Conservation (phyloP, 1,140 invertebrate genomes). For the Chelonus insularis region DNA sequence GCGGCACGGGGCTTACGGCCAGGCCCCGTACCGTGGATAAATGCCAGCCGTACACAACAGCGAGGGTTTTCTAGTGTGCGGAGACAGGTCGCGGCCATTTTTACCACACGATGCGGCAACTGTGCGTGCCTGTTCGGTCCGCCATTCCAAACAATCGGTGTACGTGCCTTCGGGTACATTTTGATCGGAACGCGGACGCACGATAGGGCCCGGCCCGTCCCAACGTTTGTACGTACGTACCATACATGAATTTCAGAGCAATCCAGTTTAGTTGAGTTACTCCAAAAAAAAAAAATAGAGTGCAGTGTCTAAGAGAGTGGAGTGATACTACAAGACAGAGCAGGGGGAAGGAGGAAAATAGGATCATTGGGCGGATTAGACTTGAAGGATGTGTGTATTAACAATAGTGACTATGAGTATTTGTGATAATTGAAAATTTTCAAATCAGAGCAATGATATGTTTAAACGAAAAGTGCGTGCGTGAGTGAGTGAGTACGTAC, state of each 20-base stretch:
- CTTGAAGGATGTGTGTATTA: neutral
- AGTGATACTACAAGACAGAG: too few species aligned
- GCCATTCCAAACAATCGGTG: conserved; percentile 70
- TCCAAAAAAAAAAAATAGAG: too few species aligned
- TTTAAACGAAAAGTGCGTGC: conserved; percentile 30
- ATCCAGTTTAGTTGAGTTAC: too few species aligned
- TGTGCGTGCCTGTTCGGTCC: conserved; percentile 65
- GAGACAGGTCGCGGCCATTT: conserved; percentile 65
- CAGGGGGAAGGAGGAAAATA: too few species aligned
- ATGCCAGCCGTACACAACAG: conserved; percentile 1
- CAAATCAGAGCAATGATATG: conserved; percentile 26
- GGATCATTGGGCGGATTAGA: too few species aligned
- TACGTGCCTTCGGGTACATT: conserved; percentile 61
- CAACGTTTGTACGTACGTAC: neutral
- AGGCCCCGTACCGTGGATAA: neutral
- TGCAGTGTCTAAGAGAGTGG: too few species aligned
- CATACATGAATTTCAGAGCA: too few species aligned
- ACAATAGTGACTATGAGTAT: neutral
- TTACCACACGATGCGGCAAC: conserved; percentile 69
- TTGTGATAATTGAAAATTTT: conserved; percentile 20
- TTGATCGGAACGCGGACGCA: conserved; percentile 44
- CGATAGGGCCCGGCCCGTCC: conserved; percentile 27
- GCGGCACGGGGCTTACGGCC: neutral
- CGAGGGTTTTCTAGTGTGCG: conserved; percentile 22
- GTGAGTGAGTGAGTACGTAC: conserved; percentile 27